Base-by-base conservation (phyloP, 2,888 invertebrate genomes). In the Troglohyphantes excavatus region DNA sequence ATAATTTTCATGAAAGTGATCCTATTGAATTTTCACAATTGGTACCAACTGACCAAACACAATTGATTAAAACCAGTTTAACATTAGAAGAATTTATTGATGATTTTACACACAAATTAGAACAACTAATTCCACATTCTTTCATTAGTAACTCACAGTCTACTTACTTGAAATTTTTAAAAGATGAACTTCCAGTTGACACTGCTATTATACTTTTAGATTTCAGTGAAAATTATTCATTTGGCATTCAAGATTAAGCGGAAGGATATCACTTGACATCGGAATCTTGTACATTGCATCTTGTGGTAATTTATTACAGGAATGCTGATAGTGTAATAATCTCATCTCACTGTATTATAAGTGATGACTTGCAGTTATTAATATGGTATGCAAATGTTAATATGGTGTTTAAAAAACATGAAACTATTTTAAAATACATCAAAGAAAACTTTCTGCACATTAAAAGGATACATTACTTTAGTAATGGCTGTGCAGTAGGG, bases 401-500 rank as follows among this genome's bases (percentile, higher is more conserved):
- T n/a, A n/a, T n/a, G n/a, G n/a, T n/a, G n/a, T n/a, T 6, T 33
- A 3, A 33, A 67, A 23, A 5, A 9, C 29, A 67, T 9, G 17
- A 67, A 67, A 7, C 19, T 9, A 23, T 23, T 67, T 7, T 23
- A 23, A 23, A 67, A 7, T 13, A 13, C 23, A 67, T 67, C 5
- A 67, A 67, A 67, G 29, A 7, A 5, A 67, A 17, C 27, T 79
- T 3, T 79, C 11, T 26, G 5, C 17, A 63, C n/a, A 27, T 90
- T 9, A 75, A 75, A 67, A 91, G 91, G 17, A 33, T 92, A 19
- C 29, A 88, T 19, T 92, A 92, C 84, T 90, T 92, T n/a, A 86
- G 86, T 27, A 92, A 92, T 75, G 92, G 92, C 0, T 84, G 89
- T 70, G 91, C 91, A 17, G 46, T 73, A 13, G 92, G 92, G 72